phyloP scores from a whole-genome alignment of 2,113 vertebrate species.

The Peucedramus taeniatus region DNA sequence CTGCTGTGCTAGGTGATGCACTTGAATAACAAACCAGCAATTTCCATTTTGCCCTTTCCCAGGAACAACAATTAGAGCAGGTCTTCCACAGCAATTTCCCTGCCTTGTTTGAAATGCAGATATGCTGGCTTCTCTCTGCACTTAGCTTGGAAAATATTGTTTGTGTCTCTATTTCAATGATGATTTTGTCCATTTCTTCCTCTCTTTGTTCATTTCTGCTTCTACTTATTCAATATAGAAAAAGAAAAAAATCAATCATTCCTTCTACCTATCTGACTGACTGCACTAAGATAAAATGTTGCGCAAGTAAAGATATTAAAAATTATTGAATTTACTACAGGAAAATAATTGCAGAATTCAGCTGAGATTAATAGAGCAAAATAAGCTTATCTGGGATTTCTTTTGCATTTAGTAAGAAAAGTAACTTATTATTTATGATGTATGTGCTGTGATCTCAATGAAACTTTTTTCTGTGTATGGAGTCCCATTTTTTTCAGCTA shows the following conservation, averaged over 20 bases:
- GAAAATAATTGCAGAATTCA: not conserved
- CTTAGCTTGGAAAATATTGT: not conserved
- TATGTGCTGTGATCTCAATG: not conserved
- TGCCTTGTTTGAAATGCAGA: not conserved
- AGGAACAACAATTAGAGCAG: not conserved
- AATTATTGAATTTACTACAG: not conserved
- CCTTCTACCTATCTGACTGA: not conserved
- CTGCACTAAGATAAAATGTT: not conserved
- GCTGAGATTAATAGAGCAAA: not conserved
- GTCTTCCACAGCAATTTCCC: not conserved
- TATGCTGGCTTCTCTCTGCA: not conserved
- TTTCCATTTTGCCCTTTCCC: constrained; percentile 19
- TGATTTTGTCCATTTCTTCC: not conserved
- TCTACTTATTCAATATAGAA: not conserved
- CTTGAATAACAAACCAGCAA: not conserved
- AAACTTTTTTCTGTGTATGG: not conserved
- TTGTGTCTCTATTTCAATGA: not conserved
- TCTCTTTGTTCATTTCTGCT: not conserved
- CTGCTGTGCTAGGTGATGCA: not conserved
- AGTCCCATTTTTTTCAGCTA: not conserved
- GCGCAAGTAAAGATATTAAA: not conserved
- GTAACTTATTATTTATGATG: not conserved
- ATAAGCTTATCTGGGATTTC: not conserved
- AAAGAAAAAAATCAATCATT: not conserved
- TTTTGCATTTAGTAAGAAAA: not conserved